Percentiles rank a stretch among this genome's conserved stretches.
Conservation (phyloP, 2,113 vertebrate genomes). For the Tachuris rubrigastra region DNA sequence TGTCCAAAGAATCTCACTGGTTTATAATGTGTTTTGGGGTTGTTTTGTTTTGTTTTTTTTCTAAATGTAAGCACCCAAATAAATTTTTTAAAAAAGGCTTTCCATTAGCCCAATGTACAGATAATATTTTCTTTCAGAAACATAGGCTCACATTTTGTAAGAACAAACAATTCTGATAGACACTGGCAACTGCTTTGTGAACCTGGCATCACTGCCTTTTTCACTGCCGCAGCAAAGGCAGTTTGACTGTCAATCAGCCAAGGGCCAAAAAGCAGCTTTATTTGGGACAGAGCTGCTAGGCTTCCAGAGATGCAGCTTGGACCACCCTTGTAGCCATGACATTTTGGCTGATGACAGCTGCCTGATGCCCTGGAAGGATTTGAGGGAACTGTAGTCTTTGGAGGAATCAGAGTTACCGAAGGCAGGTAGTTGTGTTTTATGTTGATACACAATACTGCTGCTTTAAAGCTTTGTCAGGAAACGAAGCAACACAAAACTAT, state of each 20-base stretch:
- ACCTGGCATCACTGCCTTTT: not conserved
- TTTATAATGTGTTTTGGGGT: not conserved
- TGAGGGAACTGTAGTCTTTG: not conserved
- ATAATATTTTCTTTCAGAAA: not conserved
- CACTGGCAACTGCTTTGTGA: not conserved
- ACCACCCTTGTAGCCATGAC: not conserved
- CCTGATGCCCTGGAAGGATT: not conserved
- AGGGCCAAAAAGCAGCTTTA: not conserved
- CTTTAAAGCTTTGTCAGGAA: not conserved
- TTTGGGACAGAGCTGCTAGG: not conserved
- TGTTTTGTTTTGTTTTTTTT: not conserved
- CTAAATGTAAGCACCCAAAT: not conserved
- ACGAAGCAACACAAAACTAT: not conserved
- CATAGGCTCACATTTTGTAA: not conserved
- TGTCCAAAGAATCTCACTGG: not conserved
- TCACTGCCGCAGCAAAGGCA: not conserved
- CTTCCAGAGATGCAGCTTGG: not conserved
- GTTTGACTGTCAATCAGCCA: not conserved
- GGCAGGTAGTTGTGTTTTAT: not conserved
- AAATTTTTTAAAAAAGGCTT: rapidly evolving
- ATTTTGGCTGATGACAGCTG: not conserved
- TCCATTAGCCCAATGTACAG: not conserved
- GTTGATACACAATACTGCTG: not conserved
- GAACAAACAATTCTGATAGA: not conserved
- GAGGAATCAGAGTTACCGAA: not conserved